A percentile compares a stretch with the other conserved stretches of the same genome.
phyloP scores from a whole-genome alignment of 2,797 vertebrate species.

The Oreochromis mossambicus region DNA sequence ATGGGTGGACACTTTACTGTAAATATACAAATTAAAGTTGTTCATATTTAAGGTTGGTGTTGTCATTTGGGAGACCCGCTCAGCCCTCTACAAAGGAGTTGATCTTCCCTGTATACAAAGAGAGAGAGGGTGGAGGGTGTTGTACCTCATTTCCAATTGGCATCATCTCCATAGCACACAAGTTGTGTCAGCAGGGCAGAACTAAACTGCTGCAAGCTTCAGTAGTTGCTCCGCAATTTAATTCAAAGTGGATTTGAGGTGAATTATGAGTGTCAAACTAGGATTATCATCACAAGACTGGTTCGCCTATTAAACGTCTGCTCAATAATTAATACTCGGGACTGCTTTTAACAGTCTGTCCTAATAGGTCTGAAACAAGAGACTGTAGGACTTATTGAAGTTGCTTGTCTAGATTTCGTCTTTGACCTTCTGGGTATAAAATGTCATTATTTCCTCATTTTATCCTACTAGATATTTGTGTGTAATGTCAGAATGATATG shows the following conservation, averaged over 20 bases:
- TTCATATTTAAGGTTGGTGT: neutral
- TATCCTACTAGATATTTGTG: neutral
- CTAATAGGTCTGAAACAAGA: neutral
- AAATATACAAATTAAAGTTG: neutral
- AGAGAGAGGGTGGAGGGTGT: neutral
- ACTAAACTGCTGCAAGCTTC: constrained; percentile 48
- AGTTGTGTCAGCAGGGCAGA: constrained; percentile 45
- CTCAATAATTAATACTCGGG: constrained; percentile 9
- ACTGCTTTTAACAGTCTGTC: neutral
- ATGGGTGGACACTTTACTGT: neutral
- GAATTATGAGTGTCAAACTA: constrained; percentile 28
- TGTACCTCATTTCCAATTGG: constrained; percentile 8
- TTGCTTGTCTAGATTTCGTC: neutral
- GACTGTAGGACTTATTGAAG: neutral
- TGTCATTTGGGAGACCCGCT: constrained; percentile 16
- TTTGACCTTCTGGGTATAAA: neutral
- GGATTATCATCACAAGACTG: constrained; percentile 14
- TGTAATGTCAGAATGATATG: neutral
- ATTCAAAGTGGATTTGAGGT: constrained; percentile 30
- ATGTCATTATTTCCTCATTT: neutral
- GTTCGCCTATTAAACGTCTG: neutral
- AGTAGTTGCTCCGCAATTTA: constrained; percentile 1
- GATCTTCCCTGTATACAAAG: neutral
- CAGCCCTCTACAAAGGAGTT: neutral
- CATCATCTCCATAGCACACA: constrained; percentile 1